phyloP scores from a whole-genome alignment of 2,113 vertebrate genomes.

The Chrysochloris asiatica region DNA sequence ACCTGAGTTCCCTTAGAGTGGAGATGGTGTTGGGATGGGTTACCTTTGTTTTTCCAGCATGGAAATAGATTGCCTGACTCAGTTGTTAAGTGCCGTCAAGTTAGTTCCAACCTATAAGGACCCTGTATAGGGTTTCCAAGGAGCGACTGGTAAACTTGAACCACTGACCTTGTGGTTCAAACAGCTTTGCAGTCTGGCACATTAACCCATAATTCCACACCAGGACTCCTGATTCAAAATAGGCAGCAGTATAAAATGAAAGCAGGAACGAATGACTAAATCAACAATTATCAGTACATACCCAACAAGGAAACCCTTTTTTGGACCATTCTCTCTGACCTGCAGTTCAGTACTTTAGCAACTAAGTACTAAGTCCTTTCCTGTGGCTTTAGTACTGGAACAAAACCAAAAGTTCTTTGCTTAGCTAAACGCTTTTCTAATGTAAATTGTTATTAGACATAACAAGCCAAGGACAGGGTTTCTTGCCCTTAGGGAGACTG shows the following conservation, averaged over 20 bases:
- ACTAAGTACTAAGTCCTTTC: neutral
- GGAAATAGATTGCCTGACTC: neutral
- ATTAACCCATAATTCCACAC: too few relatives aligned
- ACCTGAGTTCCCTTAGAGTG: neutral
- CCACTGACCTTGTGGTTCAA: too few relatives aligned
- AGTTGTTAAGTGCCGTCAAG: too few relatives aligned
- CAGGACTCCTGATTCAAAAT: too few relatives aligned
- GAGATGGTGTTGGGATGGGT: neutral
- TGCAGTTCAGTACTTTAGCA: neutral
- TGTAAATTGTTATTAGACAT: neutral
- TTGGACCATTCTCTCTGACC: neutral
- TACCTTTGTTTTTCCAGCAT: neutral
- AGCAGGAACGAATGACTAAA: neutral
- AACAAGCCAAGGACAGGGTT: slow-evolving; percentile 4
- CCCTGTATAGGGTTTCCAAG: too few relatives aligned
- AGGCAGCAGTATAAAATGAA: neutral
- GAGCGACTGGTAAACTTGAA: too few relatives aligned
- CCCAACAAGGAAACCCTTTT: neutral
- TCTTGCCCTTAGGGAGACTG: neutral
- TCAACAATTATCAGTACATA: neutral
- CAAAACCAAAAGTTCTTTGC: neutral
- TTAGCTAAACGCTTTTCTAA: neutral
- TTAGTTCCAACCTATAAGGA: too few relatives aligned
- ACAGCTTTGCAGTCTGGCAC: too few relatives aligned
- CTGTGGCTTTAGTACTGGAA: neutral